phyloP scores from a whole-genome alignment of 2,888 invertebrate species.

The Eugnorisma glareosa region DNA sequence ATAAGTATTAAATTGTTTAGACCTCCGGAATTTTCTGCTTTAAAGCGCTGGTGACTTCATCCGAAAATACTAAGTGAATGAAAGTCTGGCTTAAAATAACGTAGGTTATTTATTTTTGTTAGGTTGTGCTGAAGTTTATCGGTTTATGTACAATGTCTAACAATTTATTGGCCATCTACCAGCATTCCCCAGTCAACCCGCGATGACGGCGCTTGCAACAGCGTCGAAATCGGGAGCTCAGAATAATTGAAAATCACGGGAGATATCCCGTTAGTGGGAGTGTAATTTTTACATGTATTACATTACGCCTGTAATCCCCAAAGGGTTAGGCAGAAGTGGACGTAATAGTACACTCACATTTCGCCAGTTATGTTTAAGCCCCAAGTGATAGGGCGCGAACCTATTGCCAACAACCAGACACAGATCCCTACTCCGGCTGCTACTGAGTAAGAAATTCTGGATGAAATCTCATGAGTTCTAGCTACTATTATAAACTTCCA shows the following conservation, averaged over 20 bases:
- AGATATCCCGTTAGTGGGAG: no score
- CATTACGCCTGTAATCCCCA: not conserved
- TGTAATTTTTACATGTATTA: no score
- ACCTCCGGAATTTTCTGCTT: constrained; percentile 32
- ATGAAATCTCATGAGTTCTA: not conserved
- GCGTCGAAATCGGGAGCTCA: no score
- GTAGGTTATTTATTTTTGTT: constrained; percentile 3
- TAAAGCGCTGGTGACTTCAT: constrained; percentile 33
- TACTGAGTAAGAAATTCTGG: not conserved
- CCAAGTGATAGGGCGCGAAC: no score
- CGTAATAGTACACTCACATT: not conserved
- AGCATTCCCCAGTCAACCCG: no score
- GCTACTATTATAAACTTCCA: not conserved
- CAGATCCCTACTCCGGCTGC: not conserved
- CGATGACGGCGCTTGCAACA: no score
- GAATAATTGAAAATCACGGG: no score
- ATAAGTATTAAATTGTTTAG: constrained; percentile 56
- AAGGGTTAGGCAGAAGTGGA: not conserved
- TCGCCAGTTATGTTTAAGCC: not conserved
- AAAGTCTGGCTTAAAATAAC: constrained; percentile 11
- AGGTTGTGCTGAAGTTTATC: not conserved
- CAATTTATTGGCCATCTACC: no score
- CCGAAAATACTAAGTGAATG: constrained; percentile 18
- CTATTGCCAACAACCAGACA: not conserved
- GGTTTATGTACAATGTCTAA: not conserved